Percentiles rank a stretch among this genome's conserved stretches.
These are phyloP conservation scores for Entomyzon cyanotis DNA, from an alignment of 2,113 vertebrate genomes.

Conservation along the genomic window DNA sequence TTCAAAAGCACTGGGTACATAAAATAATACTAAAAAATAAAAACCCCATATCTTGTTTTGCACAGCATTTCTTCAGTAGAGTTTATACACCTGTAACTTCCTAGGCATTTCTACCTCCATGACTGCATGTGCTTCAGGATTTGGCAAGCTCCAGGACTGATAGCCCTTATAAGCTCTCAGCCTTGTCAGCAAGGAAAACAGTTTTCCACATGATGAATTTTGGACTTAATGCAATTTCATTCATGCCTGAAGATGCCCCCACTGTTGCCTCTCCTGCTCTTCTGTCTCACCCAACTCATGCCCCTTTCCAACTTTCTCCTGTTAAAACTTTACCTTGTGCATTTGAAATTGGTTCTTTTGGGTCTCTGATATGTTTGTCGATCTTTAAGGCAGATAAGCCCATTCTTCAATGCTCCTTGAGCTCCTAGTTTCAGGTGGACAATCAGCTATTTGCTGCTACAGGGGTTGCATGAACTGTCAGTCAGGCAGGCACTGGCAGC, in stretches of 20 bases:
- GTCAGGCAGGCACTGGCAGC: not conserved
- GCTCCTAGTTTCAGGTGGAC: not conserved
- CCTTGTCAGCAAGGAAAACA: not conserved
- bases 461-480: not conserved
- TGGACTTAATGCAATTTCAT: not conserved
- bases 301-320: not conserved
- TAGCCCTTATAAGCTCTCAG: not conserved
- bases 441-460: fast-evolving
- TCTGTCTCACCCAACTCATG: not conserved
- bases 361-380: not conserved
- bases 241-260: not conserved
- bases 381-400: not conserved
- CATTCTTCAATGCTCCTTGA: not conserved
- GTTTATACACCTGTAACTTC: not conserved
- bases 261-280: not conserved
- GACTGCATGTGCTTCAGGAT: not conserved
- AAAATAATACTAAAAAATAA: not conserved
- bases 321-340: not conserved
- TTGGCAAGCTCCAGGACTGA: not conserved
- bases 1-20: not conserved
- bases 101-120: not conserved
- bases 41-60: not conserved
- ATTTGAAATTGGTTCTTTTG: not conserved
- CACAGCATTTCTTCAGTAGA: not conserved
- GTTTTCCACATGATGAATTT: not conserved